Evolutionary conservation across 2,888 invertebrate genomes (phyloP), one percentile per base, ranked within the genome.

Genomic region (Apantesis nais): DNA sequence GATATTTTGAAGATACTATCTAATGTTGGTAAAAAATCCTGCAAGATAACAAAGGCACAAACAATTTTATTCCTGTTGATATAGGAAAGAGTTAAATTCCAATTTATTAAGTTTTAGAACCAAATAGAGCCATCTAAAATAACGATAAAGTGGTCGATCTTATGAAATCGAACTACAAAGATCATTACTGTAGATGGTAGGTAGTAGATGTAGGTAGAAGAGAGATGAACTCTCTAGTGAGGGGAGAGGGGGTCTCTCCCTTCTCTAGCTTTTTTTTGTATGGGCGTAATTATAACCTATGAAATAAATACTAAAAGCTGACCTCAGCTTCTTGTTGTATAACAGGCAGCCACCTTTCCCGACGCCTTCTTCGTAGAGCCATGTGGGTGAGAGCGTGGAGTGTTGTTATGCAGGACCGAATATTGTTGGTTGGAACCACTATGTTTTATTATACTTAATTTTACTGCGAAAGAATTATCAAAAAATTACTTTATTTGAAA

Each of bases 1-100:
- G 89, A 88, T 7, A 80, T 70, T 0, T 76, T 77, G 31, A 93
- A 89, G 0, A 93, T 80, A 8, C 72, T 72, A 22, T 81, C 79
- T 52, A 92, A 52, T 1, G 86, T 86, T 0, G 85, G 77, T 0
- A 92, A 74, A 48, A 89, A 92, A 16, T 86, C 83, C 92, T 93
- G 83, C 34, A 87, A 88, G 71, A 62, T 34, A 31, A 48, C 22
- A 34, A 0, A 16, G 63, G 16, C 29, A 29, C 7, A n/a, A 41
- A 16, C 25, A 61, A 14, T 52, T 41, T 37, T 25, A 8, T 19
- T 14, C 29, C 34, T 44, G 3, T 31, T 22, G 48, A 14, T 16
- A 1, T 63, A 52, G 5, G 37, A 65, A 34, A 4, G 52, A n/a
- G 52, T n/a, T n/a, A n/a, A 52, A 52, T 52, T 52, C n/a, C 12